Evolutionary conservation across 2,888 invertebrate species (phyloP), one percentile per base, ranked within the genome.

Genomic region (Pecten maximus): DNA sequence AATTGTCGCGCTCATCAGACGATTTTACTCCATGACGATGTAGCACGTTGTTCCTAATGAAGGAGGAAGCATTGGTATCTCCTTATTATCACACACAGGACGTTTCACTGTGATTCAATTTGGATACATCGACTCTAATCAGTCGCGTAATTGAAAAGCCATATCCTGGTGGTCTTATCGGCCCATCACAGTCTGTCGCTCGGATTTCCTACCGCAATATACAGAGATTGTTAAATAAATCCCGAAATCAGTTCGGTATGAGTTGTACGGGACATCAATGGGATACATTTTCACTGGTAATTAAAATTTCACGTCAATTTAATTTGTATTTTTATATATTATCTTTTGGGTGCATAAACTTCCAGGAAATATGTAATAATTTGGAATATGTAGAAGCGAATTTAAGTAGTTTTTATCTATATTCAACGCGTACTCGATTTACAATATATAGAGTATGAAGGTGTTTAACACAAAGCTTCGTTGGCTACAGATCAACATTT

Each of bases 121-220:
- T 74, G 74, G 74, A 74, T 28, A 74, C 28, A 74, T 74, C 74
- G 74, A 74, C 74, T 28, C 28, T 74, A 74, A 74, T 74, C 74
- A 74, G 28, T 6, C 74, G 35, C 28, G 74, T 74, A 74, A 74
- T 74, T 74, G 74, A 74, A 74, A 28, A 74, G 74, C 74, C 74
- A 74, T 74, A 28, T 35, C 74, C 74, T 35, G 0, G 74, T 74
- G 74, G 28, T 28, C 23, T 28, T 74, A 74, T 74, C 74, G 8
- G 12, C 74, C 8, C 74, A 74, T 74, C 74, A 35, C 74, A 28
- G 74, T 28, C 74, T 28, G 74, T 28, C 74, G 28, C 28, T 28
- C 2, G 8, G 8, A 74, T 35, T 28, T 74, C 74, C 74, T 28
- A 35, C 35, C 28, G 74, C 35, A 28, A 28, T 74, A 23, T 10